Evolutionary conservation across 2,888 invertebrate genomes (phyloP).

Genomic region (Agrotis segetum): DNA sequence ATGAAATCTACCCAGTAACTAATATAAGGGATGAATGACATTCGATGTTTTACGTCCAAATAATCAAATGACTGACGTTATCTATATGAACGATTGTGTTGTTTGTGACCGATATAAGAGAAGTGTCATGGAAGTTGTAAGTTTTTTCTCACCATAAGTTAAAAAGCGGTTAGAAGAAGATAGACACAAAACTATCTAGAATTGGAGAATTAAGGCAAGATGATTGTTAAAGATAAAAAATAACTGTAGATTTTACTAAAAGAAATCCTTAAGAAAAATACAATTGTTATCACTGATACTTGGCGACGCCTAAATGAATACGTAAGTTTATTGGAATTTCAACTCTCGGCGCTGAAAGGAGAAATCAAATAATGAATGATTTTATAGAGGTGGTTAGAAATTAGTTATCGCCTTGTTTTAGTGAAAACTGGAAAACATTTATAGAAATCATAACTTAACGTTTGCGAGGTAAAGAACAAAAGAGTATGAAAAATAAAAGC

Average conservation of each 20-base stretch:
- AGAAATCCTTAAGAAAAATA: neutral
- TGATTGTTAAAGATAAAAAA: slow-evolving; percentile 10
- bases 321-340: too few relatives aligned
- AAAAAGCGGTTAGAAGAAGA: slow-evolving; percentile 2
- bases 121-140: slow-evolving; percentile 4
- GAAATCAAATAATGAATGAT: too few relatives aligned
- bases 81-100: slow-evolving; percentile 54
- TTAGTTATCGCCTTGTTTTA: neutral
- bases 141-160: neutral
- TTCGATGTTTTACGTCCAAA: slow-evolving; percentile 24
- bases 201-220: slow-evolving; percentile 2
- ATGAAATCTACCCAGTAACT: slow-evolving; percentile 1
- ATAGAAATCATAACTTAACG: neutral
- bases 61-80: slow-evolving; percentile 46
- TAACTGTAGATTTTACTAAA: neutral
- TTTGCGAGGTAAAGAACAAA: slow-evolving; percentile 17
- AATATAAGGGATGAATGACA: neutral
- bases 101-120: slow-evolving; percentile 45
- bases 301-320: neutral
- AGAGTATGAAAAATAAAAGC: neutral
- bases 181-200: slow-evolving; percentile 15
- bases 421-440: neutral
- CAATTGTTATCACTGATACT: neutral
- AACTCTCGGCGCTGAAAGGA: too few relatives aligned
- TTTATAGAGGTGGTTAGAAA: neutral